Evolutionary conservation across 2,113 vertebrate genomes (phyloP), one percentile per base, ranked within the genome.

Genomic region (Gadus chalcogrammus): DNA sequence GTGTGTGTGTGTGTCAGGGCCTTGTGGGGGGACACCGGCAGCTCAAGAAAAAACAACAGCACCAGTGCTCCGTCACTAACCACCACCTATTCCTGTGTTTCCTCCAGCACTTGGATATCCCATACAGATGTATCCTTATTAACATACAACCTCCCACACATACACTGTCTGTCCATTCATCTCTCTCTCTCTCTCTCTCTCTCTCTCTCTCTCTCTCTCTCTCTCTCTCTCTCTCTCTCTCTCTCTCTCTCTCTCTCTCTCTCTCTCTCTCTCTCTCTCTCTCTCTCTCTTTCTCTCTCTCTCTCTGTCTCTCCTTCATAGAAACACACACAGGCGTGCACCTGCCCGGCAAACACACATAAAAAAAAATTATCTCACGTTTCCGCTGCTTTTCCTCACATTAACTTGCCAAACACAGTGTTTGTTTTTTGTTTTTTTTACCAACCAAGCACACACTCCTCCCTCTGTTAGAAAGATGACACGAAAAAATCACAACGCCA

Each of bases 41-140:
- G 82, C 72, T 48, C 67, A 76, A 73, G 67, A 78, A 73, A n/a
- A n/a, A 35, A 72, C 60, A 1, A 48, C 74, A 64, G 69, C 72
- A 76, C 70, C 67, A 71, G 72, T 69, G 69, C 18, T 70, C 74
- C 27, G 28, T 38, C 61, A 24, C 53, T 55, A 16, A 17, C 16
- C n/a, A 17, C n/a, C 55, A 58, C 55, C 55, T 58, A 58, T 58
- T 58, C 55, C 55, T 58, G 15, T 58, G 15, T 58, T n/a, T 58
- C 55, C 55, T 58, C 55, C n/a, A 16, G 15, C 55, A 58, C 55
- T n/a, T 58, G 15, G 55, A 58, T 58, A 58, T 58, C 55, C 15
- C 55, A 58, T 58, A 58, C 42, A 48, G 42, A 48, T 48, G 42
- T 48, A 48, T 2, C 42, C 42, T 48, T 35, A 70, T 62, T 15